A percentile compares a stretch with the other conserved stretches of the same genome.
phyloP scores from a whole-genome alignment of 1,140 invertebrate genomes.

The Pseudoatta argentina region DNA sequence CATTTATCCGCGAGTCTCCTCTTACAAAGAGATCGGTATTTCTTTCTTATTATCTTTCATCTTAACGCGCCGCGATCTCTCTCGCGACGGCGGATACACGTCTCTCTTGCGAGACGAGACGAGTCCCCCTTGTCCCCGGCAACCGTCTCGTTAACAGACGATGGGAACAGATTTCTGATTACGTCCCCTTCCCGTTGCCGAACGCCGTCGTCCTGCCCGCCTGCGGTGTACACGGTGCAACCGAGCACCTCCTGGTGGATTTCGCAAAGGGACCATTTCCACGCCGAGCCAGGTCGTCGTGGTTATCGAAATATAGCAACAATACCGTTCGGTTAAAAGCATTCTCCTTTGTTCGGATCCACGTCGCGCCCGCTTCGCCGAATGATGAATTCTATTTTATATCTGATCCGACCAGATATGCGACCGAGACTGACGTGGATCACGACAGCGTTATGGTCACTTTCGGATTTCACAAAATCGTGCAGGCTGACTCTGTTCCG shows the following conservation, averaged over 20 bases:
- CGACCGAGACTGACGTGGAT: background rate
- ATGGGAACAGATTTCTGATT: conserved; percentile 72
- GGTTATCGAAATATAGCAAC: conserved; percentile 66
- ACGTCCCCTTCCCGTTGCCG: conserved; percentile 27
- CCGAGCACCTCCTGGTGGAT: conserved; percentile 60
- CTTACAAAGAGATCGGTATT: conserved; percentile 23
- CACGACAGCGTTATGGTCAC: conserved; percentile 5
- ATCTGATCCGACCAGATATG: conserved; percentile 40
- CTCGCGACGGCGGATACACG: background rate
- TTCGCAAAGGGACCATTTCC: conserved; percentile 71
- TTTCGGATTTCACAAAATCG: conserved; percentile 33
- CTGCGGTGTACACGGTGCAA: conserved; percentile 31
- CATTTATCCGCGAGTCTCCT: background rate
- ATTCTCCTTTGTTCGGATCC: conserved; percentile 46
- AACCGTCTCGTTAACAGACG: conserved; percentile 53
- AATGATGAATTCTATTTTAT: background rate
- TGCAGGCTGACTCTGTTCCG: background rate
- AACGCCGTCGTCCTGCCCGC: background rate
- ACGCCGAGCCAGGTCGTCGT: conserved; percentile 62
- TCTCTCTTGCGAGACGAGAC: conserved; percentile 30
- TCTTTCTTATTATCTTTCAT: conserved; percentile 34
- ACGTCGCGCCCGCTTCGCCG: background rate
- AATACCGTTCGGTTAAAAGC: conserved; percentile 42
- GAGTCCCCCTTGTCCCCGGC: too few species aligned
- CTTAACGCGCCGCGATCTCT: conserved; percentile 19